Evolutionary conservation across 2,888 invertebrate species (phyloP).

Genomic region (Thymelicus lineola): DNA sequence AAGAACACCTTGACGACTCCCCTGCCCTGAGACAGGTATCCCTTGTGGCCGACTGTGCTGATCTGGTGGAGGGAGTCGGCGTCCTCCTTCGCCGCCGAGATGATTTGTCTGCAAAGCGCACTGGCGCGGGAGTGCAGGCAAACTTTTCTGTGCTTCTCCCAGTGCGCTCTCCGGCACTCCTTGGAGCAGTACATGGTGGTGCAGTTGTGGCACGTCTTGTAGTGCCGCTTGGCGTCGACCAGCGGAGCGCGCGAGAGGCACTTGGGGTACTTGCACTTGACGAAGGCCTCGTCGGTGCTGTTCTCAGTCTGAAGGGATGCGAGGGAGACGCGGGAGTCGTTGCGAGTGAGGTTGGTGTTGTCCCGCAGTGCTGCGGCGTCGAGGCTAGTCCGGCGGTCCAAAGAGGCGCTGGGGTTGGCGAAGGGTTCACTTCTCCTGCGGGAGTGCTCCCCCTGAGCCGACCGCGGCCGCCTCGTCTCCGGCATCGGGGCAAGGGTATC

Average conservation of each 20-base stretch:
- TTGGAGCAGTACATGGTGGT: constrained; percentile 97
- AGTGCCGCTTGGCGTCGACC: constrained; percentile 91
- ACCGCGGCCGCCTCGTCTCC: constrained; percentile 72
- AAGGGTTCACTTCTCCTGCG: constrained; percentile 75
- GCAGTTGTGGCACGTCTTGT: constrained; percentile 98
- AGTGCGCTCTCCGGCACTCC: constrained; percentile 95
- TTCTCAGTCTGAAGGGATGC: constrained; percentile 78
- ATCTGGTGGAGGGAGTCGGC: constrained; percentile 90
- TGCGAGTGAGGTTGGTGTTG: constrained; percentile 67
- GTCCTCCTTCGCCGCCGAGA: constrained; percentile 92
- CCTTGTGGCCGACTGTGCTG: constrained; percentile 93
- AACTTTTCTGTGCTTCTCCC: constrained; percentile 96
- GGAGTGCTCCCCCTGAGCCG: constrained; percentile 76
- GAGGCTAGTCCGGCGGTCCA: constrained; percentile 86
- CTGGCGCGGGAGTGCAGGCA: constrained; percentile 96
- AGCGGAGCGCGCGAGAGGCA: constrained; percentile 90
- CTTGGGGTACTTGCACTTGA: constrained; percentile 92
- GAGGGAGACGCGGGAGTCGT: constrained; percentile 76
- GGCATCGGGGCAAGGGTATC: constrained; percentile 78
- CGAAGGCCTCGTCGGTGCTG: constrained; percentile 81
- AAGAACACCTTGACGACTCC: constrained; percentile 97
- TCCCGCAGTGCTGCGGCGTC: constrained; percentile 77
- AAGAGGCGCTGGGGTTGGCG: constrained; percentile 65
- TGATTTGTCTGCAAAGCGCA: constrained; percentile 93
- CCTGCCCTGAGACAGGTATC: constrained; percentile 93